These are phyloP conservation scores for Heterodera filipjevi DNA, from an alignment of 2,888 invertebrate genomes.

Conservation along the genomic window DNA sequence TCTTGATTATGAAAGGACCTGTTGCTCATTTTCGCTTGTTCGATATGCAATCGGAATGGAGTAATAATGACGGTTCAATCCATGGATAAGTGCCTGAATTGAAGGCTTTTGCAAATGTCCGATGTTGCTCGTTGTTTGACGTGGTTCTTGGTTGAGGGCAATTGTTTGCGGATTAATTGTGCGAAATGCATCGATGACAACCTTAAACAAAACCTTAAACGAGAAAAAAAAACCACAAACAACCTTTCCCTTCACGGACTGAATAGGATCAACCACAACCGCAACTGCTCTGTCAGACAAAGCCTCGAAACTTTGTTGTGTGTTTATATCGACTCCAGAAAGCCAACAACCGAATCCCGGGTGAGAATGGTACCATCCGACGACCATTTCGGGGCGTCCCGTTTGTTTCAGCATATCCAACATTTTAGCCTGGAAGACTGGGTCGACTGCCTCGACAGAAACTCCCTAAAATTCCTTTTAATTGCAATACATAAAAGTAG, in stretches of 20 bases:
- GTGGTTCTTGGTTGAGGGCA: constrained; percentile 95
- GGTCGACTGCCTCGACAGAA: constrained; percentile 98
- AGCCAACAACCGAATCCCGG: constrained; percentile 99
- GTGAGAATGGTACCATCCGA: constrained; percentile 95
- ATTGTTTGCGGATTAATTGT: constrained; percentile 97
- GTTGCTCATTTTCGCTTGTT: constrained; percentile 97
- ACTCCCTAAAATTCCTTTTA: constrained; percentile 74
- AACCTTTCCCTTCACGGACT: constrained; percentile 87
- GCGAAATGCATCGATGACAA: constrained; percentile 99
- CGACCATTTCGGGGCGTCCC: constrained; percentile 97
- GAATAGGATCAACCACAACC: constrained; percentile 98
- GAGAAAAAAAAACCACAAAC: neutral
- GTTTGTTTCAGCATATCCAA: constrained; percentile 95
- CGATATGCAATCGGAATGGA: constrained; percentile 99
- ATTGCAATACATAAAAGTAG: neutral
- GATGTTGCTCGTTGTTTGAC: constrained; percentile 97
- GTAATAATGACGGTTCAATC: constrained; percentile 96
- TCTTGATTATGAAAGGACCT: constrained; percentile 68
- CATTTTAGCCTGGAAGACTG: constrained; percentile 99
- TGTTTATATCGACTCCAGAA: constrained; percentile 94
- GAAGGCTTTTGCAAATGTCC: constrained; percentile 98
- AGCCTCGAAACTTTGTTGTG: constrained; percentile 98
- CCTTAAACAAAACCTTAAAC: constrained; percentile 71
- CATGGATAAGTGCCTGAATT: constrained; percentile 96
- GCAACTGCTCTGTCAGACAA: constrained; percentile 96